Percentiles rank a stretch among this genome's conserved stretches.
These are phyloP conservation scores for Morinoia aosen DNA, from an alignment of 2,888 invertebrate genomes.

Conservation along the genomic window DNA sequence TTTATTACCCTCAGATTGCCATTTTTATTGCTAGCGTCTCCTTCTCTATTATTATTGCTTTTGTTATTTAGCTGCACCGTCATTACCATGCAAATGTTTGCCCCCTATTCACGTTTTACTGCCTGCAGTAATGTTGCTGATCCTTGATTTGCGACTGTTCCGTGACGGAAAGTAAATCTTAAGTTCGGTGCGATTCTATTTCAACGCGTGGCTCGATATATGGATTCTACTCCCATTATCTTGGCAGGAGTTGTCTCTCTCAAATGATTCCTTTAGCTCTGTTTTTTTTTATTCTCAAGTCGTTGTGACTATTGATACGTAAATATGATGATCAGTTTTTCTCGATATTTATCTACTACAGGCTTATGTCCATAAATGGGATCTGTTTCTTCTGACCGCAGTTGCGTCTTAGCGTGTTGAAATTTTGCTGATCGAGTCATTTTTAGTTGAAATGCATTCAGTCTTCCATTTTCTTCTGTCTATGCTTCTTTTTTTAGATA, in stretches of 20 bases:
- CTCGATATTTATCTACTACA: too few species aligned
- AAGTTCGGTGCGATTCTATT: neutral
- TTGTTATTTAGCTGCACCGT: neutral
- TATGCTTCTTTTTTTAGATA: too few species aligned
- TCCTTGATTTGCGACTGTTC: neutral
- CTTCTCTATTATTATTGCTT: neutral
- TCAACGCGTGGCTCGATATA: neutral
- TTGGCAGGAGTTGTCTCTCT: neutral
- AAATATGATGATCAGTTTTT: neutral
- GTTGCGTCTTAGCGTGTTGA: too few species aligned
- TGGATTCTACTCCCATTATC: neutral
- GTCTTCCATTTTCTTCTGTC: too few species aligned
- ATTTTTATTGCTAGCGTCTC: slow-evolving; percentile 11
- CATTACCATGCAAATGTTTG: neutral
- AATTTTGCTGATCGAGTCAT: too few species aligned
- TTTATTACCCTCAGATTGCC: neutral
- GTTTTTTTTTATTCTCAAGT: neutral
- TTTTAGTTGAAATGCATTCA: too few species aligned
- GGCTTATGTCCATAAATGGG: too few species aligned
- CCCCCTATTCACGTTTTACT: neutral
- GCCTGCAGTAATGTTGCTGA: neutral
- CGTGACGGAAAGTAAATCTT: neutral
- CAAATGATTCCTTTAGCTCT: neutral
- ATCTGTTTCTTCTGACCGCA: too few species aligned
- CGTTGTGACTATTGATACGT: neutral